Conservation (phyloP, 2,797 vertebrate genomes). For the Acropternis orthonyx region DNA sequence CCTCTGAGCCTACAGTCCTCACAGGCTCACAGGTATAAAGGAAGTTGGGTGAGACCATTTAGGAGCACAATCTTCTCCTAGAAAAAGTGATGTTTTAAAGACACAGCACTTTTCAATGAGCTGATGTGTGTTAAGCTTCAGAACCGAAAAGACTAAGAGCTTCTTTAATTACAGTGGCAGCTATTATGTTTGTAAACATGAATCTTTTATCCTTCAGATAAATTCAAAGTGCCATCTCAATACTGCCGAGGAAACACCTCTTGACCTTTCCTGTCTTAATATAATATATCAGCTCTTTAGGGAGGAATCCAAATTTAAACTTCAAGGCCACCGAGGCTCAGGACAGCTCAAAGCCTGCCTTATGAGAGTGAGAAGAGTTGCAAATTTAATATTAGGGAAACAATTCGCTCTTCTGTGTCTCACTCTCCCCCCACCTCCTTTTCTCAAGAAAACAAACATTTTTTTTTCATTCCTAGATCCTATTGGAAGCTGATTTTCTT, state of each 20-base stretch:
- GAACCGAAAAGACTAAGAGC: not conserved
- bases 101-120: not conserved
- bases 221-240: not conserved
- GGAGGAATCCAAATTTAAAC: conserved; percentile 17
- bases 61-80: not conserved
- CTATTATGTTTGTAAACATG: not conserved
- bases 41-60: not conserved
- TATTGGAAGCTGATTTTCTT: not conserved
- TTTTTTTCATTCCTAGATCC: not conserved
- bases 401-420: not conserved
- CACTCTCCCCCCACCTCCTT: not conserved
- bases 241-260: not conserved
- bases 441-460: not conserved
- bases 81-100: not conserved
- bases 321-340: not conserved
- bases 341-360: not conserved
- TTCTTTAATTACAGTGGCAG: not conserved
- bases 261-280: not conserved
- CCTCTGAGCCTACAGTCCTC: not conserved
- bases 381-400: not conserved
- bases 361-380: not conserved
- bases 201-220: not conserved
- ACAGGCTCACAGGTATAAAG: not conserved
- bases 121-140: not conserved
- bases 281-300: not conserved